These are phyloP conservation scores for Enteromius paludinosus DNA, from an alignment of 2,797 vertebrate genomes.

Conservation along the genomic window DNA sequence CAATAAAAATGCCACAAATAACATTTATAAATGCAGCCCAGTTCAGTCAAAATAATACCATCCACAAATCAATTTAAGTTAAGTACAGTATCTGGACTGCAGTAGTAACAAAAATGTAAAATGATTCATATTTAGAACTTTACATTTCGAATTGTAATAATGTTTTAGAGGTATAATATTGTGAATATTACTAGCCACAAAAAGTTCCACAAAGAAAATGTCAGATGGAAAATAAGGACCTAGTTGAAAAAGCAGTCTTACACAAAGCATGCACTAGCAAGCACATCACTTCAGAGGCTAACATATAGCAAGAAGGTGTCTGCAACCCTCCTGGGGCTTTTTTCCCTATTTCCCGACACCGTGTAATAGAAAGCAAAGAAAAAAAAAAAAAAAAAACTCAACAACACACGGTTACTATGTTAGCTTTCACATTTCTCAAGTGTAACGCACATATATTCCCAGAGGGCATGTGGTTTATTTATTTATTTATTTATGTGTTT, in stretches of 20 bases:
- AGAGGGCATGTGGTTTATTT: background rate
- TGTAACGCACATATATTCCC: constrained; percentile 10
- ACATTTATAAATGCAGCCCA: background rate
- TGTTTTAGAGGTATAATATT: background rate
- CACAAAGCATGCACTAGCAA: constrained; percentile 15
- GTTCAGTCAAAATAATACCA: background rate
- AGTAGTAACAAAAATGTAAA: background rate
- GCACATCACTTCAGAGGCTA: constrained; percentile 44
- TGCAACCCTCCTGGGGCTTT: constrained; percentile 42
- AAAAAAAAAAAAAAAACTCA: background rate
- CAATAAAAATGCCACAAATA: background rate
- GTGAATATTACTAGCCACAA: background rate
- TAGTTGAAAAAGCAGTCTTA: constrained; percentile 1
- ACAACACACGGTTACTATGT: constrained; percentile 37
- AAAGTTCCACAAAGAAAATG: constrained; percentile 23
- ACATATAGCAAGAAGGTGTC: constrained; percentile 26
- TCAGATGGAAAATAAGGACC: constrained; percentile 16
- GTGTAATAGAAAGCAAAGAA: constrained; percentile 32
- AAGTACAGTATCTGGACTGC: background rate
- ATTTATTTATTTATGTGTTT: background rate
- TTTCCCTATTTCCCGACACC: background rate
- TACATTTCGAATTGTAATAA: background rate
- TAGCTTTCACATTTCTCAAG: constrained; percentile 40
- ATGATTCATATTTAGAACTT: background rate
- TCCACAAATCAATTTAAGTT: background rate